phyloP scores from a whole-genome alignment of 2,113 vertebrate genomes.

The Loxodonta africana region DNA sequence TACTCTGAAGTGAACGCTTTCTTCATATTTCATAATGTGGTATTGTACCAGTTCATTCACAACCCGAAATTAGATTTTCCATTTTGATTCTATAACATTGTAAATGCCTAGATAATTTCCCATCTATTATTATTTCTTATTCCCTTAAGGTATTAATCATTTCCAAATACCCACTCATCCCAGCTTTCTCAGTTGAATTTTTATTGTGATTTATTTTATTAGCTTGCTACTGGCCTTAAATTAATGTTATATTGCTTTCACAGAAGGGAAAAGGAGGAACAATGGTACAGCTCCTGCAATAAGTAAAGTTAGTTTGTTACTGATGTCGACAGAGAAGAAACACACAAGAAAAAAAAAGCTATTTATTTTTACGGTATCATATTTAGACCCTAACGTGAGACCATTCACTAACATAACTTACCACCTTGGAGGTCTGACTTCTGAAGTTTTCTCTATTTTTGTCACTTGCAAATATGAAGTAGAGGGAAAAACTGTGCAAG shows the following conservation, averaged over 20 bases:
- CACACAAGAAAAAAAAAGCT: background rate
- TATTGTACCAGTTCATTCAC: background rate
- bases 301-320: background rate
- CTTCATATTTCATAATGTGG: constrained; percentile 9
- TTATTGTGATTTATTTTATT: constrained; percentile 30
- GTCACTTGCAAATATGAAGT: background rate
- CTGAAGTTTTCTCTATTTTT: background rate
- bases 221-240: background rate
- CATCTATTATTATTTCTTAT: background rate
- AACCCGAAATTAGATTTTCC: background rate
- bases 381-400: background rate
- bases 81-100: background rate
- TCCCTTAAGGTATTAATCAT: constrained; percentile 9
- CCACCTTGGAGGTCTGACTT: background rate
- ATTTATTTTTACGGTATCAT: background rate
- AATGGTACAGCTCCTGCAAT: background rate
- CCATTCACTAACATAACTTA: background rate
- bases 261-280: background rate
- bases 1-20: background rate
- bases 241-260: constrained; percentile 20
- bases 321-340: background rate
- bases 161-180: background rate
- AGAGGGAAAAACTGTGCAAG: background rate
- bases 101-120: background rate
- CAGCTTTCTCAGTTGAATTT: background rate